Evolutionary conservation across 2,113 vertebrate genomes (phyloP).

Genomic region (Dascyllus trimaculatus): DNA sequence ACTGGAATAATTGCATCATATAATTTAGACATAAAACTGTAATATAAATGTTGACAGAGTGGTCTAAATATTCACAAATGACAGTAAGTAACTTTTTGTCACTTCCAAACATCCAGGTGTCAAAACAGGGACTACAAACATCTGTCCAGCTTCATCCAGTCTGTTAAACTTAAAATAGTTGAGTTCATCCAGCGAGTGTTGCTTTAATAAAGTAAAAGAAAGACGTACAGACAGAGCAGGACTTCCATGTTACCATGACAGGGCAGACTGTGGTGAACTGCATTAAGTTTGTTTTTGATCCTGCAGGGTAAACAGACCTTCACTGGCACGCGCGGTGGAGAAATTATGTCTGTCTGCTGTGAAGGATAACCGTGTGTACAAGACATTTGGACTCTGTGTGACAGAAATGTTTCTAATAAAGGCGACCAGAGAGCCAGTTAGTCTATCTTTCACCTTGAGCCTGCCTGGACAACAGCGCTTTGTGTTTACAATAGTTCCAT

Average conservation of each 20-base stretch:
- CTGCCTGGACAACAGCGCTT: conserved; percentile 46
- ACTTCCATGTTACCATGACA: conserved; percentile 23
- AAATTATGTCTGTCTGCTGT: conserved; percentile 67
- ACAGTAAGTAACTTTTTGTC: too few relatives aligned
- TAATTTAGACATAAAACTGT: too few relatives aligned
- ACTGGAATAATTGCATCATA: too few relatives aligned
- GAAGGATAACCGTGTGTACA: conserved; percentile 57
- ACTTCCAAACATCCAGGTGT: too few relatives aligned
- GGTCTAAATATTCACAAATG: too few relatives aligned
- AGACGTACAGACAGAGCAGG: background rate
- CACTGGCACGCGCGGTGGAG: conserved; percentile 36
- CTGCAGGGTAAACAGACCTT: conserved; percentile 70
- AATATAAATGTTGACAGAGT: too few relatives aligned
- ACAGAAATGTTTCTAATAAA: conserved; percentile 65
- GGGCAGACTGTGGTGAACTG: conserved; percentile 1
- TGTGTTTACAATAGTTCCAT: conserved; percentile 57
- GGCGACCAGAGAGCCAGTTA: conserved; percentile 41
- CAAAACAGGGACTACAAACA: too few relatives aligned
- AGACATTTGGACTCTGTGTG: conserved; percentile 53
- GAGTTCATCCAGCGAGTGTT: background rate
- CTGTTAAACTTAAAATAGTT: background rate
- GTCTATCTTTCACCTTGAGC: conserved; percentile 70
- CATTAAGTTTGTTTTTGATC: conserved; percentile 58
- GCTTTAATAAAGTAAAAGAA: background rate
- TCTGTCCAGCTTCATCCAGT: too few relatives aligned